Evolutionary conservation across 1,140 invertebrate genomes (phyloP).

Genomic region (Pissodes strobi): DNA sequence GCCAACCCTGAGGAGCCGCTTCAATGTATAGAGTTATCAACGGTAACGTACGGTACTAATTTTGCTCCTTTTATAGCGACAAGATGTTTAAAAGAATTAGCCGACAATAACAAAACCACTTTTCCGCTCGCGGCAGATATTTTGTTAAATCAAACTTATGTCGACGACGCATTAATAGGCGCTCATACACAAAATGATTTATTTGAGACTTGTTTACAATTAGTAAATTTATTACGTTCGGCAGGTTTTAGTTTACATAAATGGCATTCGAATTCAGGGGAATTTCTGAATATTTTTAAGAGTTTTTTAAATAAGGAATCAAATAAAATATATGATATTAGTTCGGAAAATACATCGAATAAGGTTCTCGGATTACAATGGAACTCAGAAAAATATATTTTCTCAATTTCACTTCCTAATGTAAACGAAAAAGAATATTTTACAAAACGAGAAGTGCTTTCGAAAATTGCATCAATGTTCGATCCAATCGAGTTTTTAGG

Average conservation of each 20-base stretch:
- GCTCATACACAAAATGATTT: slow-evolving; percentile 37
- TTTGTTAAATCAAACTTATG: slow-evolving; percentile 41
- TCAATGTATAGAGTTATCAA: slow-evolving; percentile 17
- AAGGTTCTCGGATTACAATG: slow-evolving; percentile 12
- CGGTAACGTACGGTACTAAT: slow-evolving; percentile 22
- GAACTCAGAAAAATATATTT: slow-evolving; percentile 4
- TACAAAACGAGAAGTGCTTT: slow-evolving; percentile 48
- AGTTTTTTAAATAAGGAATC: slow-evolving; percentile 1
- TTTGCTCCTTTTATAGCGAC: slow-evolving; percentile 19
- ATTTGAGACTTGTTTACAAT: slow-evolving; percentile 28
- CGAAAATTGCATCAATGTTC: slow-evolving; percentile 47
- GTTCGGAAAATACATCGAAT: slow-evolving; percentile 8
- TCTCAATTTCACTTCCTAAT: background rate
- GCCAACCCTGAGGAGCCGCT: background rate
- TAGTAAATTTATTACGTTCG: slow-evolving; percentile 14
- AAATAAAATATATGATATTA: slow-evolving; percentile 9
- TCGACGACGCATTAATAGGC: slow-evolving; percentile 54
- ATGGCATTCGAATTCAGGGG: slow-evolving; percentile 41
- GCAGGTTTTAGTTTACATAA: slow-evolving; percentile 42
- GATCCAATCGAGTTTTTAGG: slow-evolving; percentile 54
- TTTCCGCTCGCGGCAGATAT: slow-evolving; percentile 32
- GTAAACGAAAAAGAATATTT: background rate
- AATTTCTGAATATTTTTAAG: slow-evolving; percentile 15
- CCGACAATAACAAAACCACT: slow-evolving; percentile 22
- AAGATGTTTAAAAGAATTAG: slow-evolving; percentile 36